Base-by-base conservation (phyloP, 2,797 vertebrate species). In the Clarias pachynema region DNA sequence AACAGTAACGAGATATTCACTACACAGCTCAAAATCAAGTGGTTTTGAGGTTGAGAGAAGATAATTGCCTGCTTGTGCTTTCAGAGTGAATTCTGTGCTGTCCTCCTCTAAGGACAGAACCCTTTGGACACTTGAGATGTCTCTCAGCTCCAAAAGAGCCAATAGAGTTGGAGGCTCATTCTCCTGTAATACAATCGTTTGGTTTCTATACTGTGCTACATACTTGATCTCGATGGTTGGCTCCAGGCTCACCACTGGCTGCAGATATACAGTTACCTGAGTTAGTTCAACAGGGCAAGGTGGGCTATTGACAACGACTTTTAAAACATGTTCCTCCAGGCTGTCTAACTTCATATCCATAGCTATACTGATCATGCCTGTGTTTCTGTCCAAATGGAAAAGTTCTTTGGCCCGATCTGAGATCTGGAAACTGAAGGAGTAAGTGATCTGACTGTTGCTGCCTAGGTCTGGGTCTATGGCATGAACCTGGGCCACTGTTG, bases 1-100 rank as follows among this genome's bases (percentile, higher is more conserved):
- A 79, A 97, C 88, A 7, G 91, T 88, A 91, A 96, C 87, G 24
- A 89, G 66, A 93, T 96, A 94, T 89, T 93, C 91, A 0, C 88
- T 90, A 90, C 92, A 90, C 80, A 89, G 85, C 89, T 96, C 96
- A 74, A 94, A 94, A 90, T 96, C 95, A 34, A 96, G 87, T 24
- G 95, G 90, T 89, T 93, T 94, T 92, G 94, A 95, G 87, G 95
- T 94, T 84, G 95, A 93, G 89, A 97, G 92, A 77, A 96, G 93
- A 91, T 95, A 96, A 90, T 93, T 95, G 74, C 91, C 93, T 66
- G 91, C 92, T 88, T 95, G 94, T 15, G 69, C 90, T 89, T 91
- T 96, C 88, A 97, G 81, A 89, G 90, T 88, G 90, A 96, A 96
- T 88, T 93, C 92, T 86, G 90, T 91, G 56, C 93, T 92, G 29